Conservation (phyloP, 64 coral and sea anemone species). For the Trachythela sp. region DNA sequence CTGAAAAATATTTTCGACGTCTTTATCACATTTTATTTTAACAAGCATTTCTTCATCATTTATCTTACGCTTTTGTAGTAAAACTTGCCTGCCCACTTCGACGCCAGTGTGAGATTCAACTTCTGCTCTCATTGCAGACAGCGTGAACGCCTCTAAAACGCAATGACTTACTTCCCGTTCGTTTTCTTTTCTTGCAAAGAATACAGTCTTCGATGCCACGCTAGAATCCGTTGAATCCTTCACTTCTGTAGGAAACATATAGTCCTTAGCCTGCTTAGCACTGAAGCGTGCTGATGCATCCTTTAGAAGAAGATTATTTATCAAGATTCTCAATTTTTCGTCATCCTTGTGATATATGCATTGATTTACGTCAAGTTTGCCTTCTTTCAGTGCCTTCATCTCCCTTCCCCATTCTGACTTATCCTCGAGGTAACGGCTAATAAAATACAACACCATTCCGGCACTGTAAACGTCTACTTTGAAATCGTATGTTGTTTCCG, state of each 20-base stretch:
- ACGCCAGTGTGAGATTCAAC: background rate
- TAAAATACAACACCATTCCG: background rate
- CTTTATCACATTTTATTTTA: background rate
- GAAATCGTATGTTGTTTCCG: background rate
- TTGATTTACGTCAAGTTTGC: background rate
- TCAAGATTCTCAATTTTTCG: background rate
- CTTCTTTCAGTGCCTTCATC: background rate
- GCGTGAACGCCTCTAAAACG: background rate
- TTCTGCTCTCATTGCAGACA: background rate
- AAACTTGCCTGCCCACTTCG: background rate
- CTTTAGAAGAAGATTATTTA: background rate
- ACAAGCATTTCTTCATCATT: background rate
- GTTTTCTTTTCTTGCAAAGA: background rate
- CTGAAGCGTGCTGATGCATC: background rate
- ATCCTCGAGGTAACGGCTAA: background rate
- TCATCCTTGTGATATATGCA: background rate
- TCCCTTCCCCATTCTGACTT: background rate
- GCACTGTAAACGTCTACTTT: slow-evolving; percentile 4
- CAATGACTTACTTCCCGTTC: background rate
- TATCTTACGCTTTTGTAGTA: background rate
- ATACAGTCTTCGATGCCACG: background rate
- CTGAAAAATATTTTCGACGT: background rate
- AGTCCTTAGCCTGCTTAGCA: background rate
- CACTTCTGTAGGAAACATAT: background rate
- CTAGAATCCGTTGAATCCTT: background rate